phyloP scores from a whole-genome alignment of 2,113 vertebrate species.

The Ptilonorhynchus violaceus region DNA sequence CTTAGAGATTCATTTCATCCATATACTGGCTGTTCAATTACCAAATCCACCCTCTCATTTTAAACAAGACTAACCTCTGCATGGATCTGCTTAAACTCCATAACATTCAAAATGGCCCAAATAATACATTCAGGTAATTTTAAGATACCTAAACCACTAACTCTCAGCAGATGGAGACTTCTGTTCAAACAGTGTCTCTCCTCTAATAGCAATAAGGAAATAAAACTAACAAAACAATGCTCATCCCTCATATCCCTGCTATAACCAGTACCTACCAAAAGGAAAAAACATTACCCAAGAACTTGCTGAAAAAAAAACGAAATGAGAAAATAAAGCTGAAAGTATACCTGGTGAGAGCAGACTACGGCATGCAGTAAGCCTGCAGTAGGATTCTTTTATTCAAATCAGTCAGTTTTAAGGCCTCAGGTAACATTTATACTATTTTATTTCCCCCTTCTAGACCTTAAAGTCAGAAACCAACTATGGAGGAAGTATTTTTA shows the following conservation, averaged over 20 bases:
- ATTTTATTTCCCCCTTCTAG: background rate
- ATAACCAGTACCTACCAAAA: background rate
- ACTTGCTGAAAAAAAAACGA: background rate
- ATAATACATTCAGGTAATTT: background rate
- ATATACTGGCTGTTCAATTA: background rate
- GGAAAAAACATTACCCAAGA: background rate
- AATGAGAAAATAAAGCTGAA: background rate
- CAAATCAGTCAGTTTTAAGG: background rate
- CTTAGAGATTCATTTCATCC: background rate
- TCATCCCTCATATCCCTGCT: background rate
- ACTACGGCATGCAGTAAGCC: background rate
- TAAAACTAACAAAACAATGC: background rate
- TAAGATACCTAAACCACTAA: background rate
- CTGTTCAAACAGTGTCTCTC: background rate
- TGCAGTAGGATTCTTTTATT: background rate
- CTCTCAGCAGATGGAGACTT: background rate
- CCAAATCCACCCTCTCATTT: background rate
- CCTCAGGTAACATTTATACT: background rate
- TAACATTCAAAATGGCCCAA: background rate
- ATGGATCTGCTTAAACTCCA: background rate
- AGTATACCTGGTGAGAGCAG: background rate
- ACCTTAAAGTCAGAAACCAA: background rate
- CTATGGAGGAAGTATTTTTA: background rate
- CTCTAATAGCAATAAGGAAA: background rate
- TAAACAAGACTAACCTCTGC: background rate